Percentiles rank a stretch among this genome's conserved stretches.
Evolutionary conservation across 1,140 invertebrate genomes (phyloP).

Genomic region (Ceratitis capitata): DNA sequence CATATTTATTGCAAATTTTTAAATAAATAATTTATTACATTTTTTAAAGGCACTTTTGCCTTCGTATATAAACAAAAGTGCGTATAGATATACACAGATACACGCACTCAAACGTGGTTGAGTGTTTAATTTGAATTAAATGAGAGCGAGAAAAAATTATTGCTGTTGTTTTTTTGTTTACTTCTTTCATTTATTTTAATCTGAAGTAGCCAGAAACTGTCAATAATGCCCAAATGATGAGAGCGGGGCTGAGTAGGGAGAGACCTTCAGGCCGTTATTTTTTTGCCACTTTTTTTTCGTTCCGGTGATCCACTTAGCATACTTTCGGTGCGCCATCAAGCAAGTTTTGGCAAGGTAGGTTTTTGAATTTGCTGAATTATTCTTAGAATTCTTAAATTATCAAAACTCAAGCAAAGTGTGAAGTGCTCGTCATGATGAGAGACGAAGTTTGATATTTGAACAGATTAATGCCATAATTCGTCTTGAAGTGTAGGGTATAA

Average conservation of each 20-base stretch:
- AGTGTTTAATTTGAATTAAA: conserved; percentile 24
- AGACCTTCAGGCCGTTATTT: not conserved
- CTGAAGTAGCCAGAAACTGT: not conserved
- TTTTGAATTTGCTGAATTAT: not conserved
- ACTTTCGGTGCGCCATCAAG: not conserved
- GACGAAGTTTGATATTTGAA: too few species aligned
- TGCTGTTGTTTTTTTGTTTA: not conserved
- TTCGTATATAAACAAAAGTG: not conserved
- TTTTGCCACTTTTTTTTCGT: not conserved
- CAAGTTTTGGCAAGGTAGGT: not conserved
- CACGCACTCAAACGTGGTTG: not conserved
- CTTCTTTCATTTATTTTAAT: too few species aligned
- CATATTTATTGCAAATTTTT: not conserved
- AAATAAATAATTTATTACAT: conserved; percentile 27
- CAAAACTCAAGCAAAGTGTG: not conserved
- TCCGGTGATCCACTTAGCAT: not conserved
- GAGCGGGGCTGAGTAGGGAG: not conserved
- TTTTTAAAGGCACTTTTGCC: not conserved
- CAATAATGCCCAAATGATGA: not conserved
- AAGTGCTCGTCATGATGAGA: too few species aligned
- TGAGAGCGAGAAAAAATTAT: not conserved
- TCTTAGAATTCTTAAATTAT: not conserved
- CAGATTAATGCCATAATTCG: too few species aligned
- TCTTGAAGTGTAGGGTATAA: too few species aligned
- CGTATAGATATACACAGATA: not conserved